Evolutionary conservation across 2,888 invertebrate species (phyloP), one percentile per base, ranked within the genome.

Genomic region (Homarus gammarus): DNA sequence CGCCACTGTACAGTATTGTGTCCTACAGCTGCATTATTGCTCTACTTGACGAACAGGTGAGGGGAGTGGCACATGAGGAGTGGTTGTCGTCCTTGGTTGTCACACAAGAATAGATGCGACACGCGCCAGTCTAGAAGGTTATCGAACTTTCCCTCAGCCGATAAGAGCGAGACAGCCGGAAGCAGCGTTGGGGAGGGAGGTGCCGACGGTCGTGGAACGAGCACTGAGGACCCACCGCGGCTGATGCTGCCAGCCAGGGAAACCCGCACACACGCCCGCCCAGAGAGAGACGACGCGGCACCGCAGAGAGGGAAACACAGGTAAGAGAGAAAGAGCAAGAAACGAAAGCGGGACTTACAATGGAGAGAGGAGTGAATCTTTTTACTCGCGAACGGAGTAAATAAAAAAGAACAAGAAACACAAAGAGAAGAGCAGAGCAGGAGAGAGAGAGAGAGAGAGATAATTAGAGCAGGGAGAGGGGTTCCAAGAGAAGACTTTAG

Each of bases 161-260:
- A 77, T 77, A 77, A 40, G 27, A 49, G 31, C 49, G 49, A n/a
- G n/a, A 12, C 44, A 49, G 77, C 2, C 49, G 77, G 77, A 77
- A 44, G 77, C 77, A 31, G 77, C 73, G 73, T 36, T n/a, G 73
- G 40, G 73, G 49, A 49, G 49, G 49, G 77, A 77, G 77, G 77
- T 49, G 77, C 77, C 77, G 77, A 49, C 77, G 49, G 44, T 77
- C 77, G 77, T 49, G 77, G 77, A 77, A 49, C n/a, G n/a, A 77
- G 77, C 77, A 77, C 77, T 77, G 77, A 77, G 49, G 77, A 40
- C 77, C 77, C 77, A 49, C 44, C 22, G 44, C 49, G 77, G 77
- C 77, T 31, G 44, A 44, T 40, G 77, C 77, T 77, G 77, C 77
- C 77, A 44, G 77, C 77, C 77, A 22, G 70, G 70, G 75, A 44